These are phyloP conservation scores for Styela clava DNA, from an alignment of 23 tunicate genomes.

Conservation along the genomic window DNA sequence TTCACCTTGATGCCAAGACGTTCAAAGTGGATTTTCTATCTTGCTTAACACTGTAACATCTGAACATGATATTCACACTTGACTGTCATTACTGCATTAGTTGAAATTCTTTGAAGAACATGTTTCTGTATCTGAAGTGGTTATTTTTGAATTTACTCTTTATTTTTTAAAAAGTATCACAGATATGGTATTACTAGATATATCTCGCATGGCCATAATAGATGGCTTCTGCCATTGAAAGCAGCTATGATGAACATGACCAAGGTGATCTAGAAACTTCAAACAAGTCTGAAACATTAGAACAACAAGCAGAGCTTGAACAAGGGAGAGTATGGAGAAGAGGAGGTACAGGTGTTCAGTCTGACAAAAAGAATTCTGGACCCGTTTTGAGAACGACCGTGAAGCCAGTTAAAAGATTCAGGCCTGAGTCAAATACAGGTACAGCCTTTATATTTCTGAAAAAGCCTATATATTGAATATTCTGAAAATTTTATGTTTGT, in stretches of 20 bases:
- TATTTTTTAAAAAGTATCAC: no score
- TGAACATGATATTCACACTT: no score
- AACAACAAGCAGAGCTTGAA: constrained; percentile 42
- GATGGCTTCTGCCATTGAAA: constrained; percentile 15
- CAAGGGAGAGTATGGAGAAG: constrained; percentile 82
- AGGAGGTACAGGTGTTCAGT: constrained; percentile 3
- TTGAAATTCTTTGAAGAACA: no score
- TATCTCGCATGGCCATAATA: neutral
- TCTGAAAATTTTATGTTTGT: no score
- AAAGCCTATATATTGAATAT: neutral
- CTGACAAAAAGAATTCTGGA: constrained; percentile 36
- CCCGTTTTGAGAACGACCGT: constrained; percentile 80
- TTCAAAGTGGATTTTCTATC: no score
- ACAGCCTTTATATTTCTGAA: neutral
- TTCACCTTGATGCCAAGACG: no score
- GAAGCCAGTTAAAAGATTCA: constrained; percentile 83
- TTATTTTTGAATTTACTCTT: no score
- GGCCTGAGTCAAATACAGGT: constrained; percentile 44
- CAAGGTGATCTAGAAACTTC: neutral
- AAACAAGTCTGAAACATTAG: neutral
- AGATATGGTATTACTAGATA: no score
- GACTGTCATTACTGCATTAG: no score
- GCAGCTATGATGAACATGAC: constrained; percentile 12
- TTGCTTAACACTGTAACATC: no score
- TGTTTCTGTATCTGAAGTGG: no score